Evolutionary conservation across 2,888 invertebrate species (phyloP).

Genomic region (Drosophila formosana): DNA sequence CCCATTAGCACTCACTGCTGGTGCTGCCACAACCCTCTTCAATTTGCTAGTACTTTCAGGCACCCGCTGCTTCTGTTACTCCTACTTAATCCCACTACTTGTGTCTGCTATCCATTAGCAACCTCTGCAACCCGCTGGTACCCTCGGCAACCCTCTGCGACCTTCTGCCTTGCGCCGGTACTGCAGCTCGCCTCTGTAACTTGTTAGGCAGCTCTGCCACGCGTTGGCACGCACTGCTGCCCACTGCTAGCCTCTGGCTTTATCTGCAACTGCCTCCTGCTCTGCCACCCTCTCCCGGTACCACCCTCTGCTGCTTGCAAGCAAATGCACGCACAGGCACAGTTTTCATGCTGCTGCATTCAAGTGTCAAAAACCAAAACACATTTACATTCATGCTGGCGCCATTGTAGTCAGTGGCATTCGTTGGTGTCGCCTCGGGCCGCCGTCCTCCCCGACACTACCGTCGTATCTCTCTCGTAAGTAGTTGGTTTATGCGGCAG

Average conservation of each 20-base stretch:
- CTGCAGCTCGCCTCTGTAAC: not conserved
- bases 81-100: not conserved
- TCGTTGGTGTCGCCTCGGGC: conserved; percentile 11
- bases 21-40: not conserved
- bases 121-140: not conserved
- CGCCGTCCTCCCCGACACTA: not conserved
- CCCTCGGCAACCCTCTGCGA: not conserved
- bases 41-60: not conserved
- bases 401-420: conserved; percentile 50
- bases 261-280: not conserved
- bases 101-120: not conserved
- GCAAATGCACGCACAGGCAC: conserved; percentile 17
- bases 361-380: conserved; percentile 42
- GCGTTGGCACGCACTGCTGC: conserved; percentile 5
- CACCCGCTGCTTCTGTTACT: not conserved
- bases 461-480: not conserved
- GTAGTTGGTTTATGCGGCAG: conserved; percentile 32
- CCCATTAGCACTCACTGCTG: not conserved
- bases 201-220: not conserved
- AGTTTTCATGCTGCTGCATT: conserved; percentile 41
- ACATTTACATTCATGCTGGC: conserved; percentile 59
- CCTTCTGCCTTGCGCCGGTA: not conserved
- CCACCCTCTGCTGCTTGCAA: not conserved
- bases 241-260: not conserved
- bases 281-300: not conserved